Percentiles rank a stretch among this genome's conserved stretches.
Evolutionary conservation across 2,888 invertebrate genomes (phyloP).

Genomic region (Drosophila lutescens): DNA sequence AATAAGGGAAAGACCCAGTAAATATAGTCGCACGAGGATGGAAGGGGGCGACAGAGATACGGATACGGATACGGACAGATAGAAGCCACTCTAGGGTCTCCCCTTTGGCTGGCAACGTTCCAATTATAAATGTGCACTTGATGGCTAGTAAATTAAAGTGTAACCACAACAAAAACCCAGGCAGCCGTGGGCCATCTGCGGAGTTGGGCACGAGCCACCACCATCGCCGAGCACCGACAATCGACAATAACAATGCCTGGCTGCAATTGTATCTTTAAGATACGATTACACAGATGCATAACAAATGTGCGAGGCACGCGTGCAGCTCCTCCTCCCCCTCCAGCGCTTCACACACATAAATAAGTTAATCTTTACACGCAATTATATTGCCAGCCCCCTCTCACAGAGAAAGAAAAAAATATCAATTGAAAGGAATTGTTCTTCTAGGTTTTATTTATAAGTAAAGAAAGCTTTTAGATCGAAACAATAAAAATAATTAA

Average conservation of each 20-base stretch:
- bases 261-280: conserved; percentile 53
- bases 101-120: conserved; percentile 54
- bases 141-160: conserved; percentile 69
- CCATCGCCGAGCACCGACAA: neutral
- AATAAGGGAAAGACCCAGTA: conserved; percentile 2
- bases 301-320: conserved; percentile 47
- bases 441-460: too few species aligned
- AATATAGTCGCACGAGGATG: neutral
- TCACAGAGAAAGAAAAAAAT: neutral
- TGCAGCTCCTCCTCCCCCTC: conserved; percentile 35
- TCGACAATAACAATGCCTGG: conserved; percentile 17
- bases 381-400: conserved; percentile 50
- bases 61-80: conserved; percentile 12
- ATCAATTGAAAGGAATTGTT: neutral
- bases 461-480: too few species aligned
- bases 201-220: conserved; percentile 52
- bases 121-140: conserved; percentile 71
- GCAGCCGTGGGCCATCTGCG: conserved; percentile 49
- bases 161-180: conserved; percentile 58
- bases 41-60: conserved; percentile 3
- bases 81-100: conserved; percentile 20
- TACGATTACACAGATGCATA: conserved; percentile 33
- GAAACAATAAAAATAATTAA: too few species aligned
- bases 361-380: conserved; percentile 72
- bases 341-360: conserved; percentile 40